These are phyloP conservation scores for Lacerta viridis DNA, from an alignment of 2,797 vertebrate genomes.

Conservation along the genomic window DNA sequence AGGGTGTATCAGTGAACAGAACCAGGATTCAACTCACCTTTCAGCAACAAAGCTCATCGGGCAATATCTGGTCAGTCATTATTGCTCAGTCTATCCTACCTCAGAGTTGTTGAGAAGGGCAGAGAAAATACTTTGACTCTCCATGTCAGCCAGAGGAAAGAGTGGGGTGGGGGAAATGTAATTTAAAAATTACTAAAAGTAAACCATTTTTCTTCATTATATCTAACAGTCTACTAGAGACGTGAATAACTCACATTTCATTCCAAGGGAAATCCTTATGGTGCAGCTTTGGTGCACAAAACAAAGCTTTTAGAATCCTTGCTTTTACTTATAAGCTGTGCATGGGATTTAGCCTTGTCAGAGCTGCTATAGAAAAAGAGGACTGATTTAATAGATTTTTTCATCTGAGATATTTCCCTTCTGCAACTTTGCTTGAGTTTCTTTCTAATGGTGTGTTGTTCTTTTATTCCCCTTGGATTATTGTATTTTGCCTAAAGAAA, in stretches of 20 bases:
- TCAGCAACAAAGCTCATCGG: neutral
- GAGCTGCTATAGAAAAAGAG: conserved; percentile 30
- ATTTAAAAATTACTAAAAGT: neutral
- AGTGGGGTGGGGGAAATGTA: neutral
- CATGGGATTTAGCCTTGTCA: conserved; percentile 2
- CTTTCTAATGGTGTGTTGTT: neutral
- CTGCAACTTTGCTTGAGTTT: neutral
- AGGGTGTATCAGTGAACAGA: neutral
- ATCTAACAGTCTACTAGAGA: neutral
- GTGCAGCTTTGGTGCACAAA: neutral
- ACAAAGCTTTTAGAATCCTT: conserved; percentile 20
- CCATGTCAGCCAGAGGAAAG: neutral
- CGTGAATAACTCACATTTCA: neutral
- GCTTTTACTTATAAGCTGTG: conserved; percentile 12
- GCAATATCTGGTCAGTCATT: neutral
- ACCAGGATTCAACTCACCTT: neutral
- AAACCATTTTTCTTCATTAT: too few relatives aligned
- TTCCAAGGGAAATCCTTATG: conserved; percentile 17
- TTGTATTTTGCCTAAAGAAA: conserved; percentile 4
- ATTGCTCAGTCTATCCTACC: neutral
- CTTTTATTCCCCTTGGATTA: neutral
- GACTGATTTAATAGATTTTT: neutral
- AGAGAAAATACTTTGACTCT: neutral
- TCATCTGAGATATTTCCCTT: conserved; percentile 14
- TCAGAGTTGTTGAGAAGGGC: neutral